Percentiles rank a stretch among this genome's conserved stretches.
Conservation (phyloP, 2,797 vertebrate species). For the Thunnus albacares region DNA sequence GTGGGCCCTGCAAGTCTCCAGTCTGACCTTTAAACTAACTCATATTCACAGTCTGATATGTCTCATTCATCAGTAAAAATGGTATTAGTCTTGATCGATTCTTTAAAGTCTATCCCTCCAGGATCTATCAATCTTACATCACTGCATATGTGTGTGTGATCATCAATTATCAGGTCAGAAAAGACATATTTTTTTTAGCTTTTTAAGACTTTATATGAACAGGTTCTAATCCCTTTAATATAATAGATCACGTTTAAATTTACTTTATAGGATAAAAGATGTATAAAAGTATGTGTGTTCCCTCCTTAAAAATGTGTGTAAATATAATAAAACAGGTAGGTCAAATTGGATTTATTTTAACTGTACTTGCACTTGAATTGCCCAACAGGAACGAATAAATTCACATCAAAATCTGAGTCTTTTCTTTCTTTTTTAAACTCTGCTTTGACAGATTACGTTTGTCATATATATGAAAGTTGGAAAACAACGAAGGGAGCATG, state of each 20-base stretch:
- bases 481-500: not conserved
- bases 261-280: not conserved
- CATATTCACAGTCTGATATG: conserved; percentile 28
- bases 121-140: too few species aligned
- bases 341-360: not conserved
- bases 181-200: not conserved
- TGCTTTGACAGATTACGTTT: not conserved
- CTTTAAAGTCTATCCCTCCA: not conserved
- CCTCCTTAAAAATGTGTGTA: not conserved
- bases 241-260: not conserved
- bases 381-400: not conserved
- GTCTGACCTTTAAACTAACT: conserved; percentile 56
- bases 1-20: conserved; percentile 46
- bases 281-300: too few species aligned
- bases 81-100: not conserved
- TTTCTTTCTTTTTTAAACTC: not conserved
- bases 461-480: not conserved
- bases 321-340: not conserved
- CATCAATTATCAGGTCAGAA: not conserved
- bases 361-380: not conserved
- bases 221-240: not conserved
- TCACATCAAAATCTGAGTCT: not conserved
- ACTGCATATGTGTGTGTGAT: not conserved
- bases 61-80: conserved; percentile 25
- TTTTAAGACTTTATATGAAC: not conserved